Evolutionary conservation across 2,113 vertebrate species (phyloP).

Genomic region (Gallinago paraguaiae): DNA sequence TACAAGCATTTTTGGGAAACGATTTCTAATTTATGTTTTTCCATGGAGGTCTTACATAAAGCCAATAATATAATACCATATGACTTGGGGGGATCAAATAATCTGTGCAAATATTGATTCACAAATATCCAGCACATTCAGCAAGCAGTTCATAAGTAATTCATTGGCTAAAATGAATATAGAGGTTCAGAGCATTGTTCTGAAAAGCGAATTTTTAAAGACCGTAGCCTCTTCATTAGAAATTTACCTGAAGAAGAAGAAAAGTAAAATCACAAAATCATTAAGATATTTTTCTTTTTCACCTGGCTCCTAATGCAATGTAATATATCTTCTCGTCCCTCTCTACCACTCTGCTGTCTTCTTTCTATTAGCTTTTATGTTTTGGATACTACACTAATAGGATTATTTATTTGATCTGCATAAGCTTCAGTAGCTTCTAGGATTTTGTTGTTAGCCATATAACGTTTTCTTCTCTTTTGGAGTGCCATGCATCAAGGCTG

Average conservation of each 20-base stretch:
- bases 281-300: not conserved
- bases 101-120: conserved; percentile 38
- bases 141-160: conserved; percentile 12
- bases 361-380: not conserved
- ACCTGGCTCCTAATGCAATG: not conserved
- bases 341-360: not conserved
- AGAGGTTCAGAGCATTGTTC: not conserved
- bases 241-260: not conserved
- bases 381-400: not conserved
- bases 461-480: not conserved
- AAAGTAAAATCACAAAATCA: not conserved
- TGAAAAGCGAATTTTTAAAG: not conserved
- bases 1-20: not conserved
- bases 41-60: not conserved
- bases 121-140: not conserved
- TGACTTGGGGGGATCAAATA: not conserved
- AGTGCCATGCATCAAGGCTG: not conserved
- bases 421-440: not conserved
- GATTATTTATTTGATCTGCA: not conserved
- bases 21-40: not conserved
- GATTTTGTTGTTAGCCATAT: not conserved
- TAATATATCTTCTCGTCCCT: not conserved
- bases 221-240: not conserved
- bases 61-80: not conserved
- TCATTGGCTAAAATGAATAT: not conserved